Evolutionary conservation across 2,888 invertebrate species (phyloP).

Genomic region (Macaria liturata): DNA sequence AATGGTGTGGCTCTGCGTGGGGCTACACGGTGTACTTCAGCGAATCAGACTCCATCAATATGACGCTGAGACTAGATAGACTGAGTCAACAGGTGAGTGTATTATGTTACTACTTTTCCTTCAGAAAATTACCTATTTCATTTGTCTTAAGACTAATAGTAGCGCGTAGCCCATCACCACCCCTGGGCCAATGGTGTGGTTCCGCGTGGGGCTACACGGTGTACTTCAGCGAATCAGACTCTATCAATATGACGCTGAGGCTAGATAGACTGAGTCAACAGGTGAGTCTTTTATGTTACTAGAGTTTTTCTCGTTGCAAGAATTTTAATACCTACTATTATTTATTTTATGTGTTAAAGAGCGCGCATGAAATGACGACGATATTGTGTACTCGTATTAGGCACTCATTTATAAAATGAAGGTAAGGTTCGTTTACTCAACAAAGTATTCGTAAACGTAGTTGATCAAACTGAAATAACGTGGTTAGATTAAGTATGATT

Average conservation of each 20-base stretch:
- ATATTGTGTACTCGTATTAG: no score
- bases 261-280: constrained; percentile 88
- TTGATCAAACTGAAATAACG: background rate
- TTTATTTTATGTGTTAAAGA: no score
- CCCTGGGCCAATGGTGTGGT: constrained; percentile 92
- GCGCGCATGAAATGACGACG: no score
- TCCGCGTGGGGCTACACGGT: constrained; percentile 93
- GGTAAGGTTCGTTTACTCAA: no score
- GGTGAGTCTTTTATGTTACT: constrained; percentile 63
- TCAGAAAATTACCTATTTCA: no score
- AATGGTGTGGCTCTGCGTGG: constrained; percentile 93
- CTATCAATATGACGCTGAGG: constrained; percentile 89
- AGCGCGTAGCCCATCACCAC: constrained; percentile 87
- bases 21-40: constrained; percentile 94
- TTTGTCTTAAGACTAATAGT: no score
- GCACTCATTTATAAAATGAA: no score
- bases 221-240: constrained; percentile 92
- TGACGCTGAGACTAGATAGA: constrained; percentile 87
- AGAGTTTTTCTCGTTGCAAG: no score
- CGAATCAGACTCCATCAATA: constrained; percentile 90
- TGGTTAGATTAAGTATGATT: background rate
- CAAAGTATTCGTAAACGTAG: no score
- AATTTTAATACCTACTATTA: no score
- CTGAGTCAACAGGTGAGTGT: constrained; percentile 87
- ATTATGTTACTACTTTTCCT: background rate